Evolutionary conservation across 2,888 invertebrate genomes (phyloP).

Genomic region (Serripes groenlandicus): DNA sequence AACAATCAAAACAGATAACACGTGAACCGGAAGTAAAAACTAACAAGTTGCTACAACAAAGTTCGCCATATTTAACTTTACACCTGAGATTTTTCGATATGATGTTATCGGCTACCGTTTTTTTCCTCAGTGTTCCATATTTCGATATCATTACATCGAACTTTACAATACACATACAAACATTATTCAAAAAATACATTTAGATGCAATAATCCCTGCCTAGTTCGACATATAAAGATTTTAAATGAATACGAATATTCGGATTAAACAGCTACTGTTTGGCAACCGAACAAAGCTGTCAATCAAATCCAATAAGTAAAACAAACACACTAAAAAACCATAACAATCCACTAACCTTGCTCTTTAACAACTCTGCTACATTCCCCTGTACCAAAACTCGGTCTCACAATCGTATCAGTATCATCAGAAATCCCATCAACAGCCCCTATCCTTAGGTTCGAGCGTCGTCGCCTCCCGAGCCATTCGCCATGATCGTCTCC

Average conservation of each 20-base stretch:
- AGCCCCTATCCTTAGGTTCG: conserved; percentile 76
- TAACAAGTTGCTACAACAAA: conserved; percentile 82
- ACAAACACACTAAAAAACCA: conserved; percentile 21
- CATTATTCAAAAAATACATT: not conserved
- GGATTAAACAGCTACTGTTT: conserved; percentile 36
- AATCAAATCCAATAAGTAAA: conserved; percentile 59
- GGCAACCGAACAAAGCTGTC: conserved; percentile 60
- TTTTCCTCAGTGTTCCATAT: too few species aligned
- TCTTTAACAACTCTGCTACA: conserved; percentile 74
- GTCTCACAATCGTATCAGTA: conserved; percentile 66
- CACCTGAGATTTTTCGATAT: not conserved
- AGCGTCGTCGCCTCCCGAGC: conserved; percentile 63
- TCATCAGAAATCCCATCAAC: conserved; percentile 80
- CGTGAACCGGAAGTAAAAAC: conserved; percentile 70
- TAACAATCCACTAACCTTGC: conserved; percentile 73
- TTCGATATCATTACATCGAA: too few species aligned
- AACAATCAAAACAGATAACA: conserved; percentile 4
- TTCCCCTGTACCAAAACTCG: conserved; percentile 69
- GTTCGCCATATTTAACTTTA: conserved; percentile 68
- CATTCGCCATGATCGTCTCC: conserved; percentile 69
- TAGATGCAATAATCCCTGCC: not conserved
- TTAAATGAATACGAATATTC: conserved; percentile 23
- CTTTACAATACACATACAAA: too few species aligned
- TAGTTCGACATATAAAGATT: not conserved
- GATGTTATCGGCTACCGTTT: not conserved